A percentile compares a stretch with the other conserved stretches of the same genome.
Evolutionary conservation across 1,140 invertebrate species (phyloP).

Genomic region (Ptiloglossa arizonensis): DNA sequence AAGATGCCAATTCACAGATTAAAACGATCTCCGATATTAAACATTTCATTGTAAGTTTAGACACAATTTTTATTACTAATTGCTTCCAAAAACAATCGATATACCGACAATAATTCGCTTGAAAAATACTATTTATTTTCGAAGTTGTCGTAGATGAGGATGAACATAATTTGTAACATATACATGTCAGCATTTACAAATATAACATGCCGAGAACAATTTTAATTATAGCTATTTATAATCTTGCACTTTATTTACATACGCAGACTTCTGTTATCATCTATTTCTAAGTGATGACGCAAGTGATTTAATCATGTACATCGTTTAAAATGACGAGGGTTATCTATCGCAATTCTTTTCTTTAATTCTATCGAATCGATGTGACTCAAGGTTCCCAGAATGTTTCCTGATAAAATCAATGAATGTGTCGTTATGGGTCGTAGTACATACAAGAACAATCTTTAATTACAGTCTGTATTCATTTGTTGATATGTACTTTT

Average conservation of each 20-base stretch:
- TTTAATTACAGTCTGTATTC: neutral
- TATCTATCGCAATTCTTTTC: neutral
- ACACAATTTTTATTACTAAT: too few relatives aligned
- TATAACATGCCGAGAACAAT: neutral
- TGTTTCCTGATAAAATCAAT: neutral
- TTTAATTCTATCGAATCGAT: neutral
- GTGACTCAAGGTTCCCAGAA: neutral
- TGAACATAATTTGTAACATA: constrained; percentile 5
- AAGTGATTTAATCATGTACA: constrained; percentile 4
- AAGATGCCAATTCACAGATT: constrained; percentile 36
- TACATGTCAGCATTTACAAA: neutral
- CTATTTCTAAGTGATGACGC: constrained; percentile 28
- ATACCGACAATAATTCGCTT: neutral
- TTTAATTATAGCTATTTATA: constrained; percentile 26
- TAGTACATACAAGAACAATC: neutral
- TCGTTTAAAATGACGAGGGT: constrained; percentile 1
- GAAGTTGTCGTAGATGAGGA: neutral
- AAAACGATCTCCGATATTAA: constrained; percentile 24
- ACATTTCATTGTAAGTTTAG: neutral
- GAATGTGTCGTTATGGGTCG: neutral
- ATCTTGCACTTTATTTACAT: neutral
- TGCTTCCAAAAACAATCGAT: too few relatives aligned
- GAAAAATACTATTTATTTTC: neutral
- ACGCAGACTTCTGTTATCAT: constrained; percentile 13
- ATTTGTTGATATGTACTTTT: neutral